Conservation (phyloP, 2,888 invertebrate species). For the Lypha dubia region DNA sequence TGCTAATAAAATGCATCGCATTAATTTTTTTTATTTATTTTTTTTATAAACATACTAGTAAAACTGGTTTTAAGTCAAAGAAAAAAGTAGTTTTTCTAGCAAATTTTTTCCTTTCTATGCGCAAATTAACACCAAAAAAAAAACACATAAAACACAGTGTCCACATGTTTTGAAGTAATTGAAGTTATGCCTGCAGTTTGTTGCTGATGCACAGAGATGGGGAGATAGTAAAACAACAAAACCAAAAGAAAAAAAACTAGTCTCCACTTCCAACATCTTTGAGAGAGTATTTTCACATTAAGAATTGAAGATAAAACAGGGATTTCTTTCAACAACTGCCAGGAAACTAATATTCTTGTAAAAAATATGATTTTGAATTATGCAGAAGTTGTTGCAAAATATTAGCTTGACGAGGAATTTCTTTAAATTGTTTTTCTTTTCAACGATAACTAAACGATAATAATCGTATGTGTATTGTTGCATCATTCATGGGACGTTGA, state of each 20-base stretch:
- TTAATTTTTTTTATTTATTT: conserved; percentile 28
- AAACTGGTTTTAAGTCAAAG: conserved; percentile 63
- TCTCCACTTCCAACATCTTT: neutral
- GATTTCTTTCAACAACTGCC: conserved; percentile 37
- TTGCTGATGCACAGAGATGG: conserved; percentile 11
- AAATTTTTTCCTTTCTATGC: conserved; percentile 49
- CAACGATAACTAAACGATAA: neutral
- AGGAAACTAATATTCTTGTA: no score
- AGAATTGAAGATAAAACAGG: neutral
- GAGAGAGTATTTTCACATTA: conserved; percentile 9
- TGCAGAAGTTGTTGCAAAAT: no score
- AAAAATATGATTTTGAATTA: no score
- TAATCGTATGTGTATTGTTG: neutral
- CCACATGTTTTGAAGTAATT: conserved; percentile 60
- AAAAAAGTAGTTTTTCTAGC: conserved; percentile 48
- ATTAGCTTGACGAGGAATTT: neutral
- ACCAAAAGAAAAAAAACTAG: neutral
- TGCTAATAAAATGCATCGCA: conserved; percentile 10
- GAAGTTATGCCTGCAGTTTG: conserved; percentile 29
- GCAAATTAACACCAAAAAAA: conserved; percentile 36
- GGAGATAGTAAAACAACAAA: neutral
- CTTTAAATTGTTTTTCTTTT: neutral
- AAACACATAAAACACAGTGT: conserved; percentile 23
- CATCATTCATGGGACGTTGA: no score
- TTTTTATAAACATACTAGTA: conserved; percentile 24